Evolutionary conservation across 1,140 invertebrate species (phyloP).

Genomic region (Metopolophium dirhodum): DNA sequence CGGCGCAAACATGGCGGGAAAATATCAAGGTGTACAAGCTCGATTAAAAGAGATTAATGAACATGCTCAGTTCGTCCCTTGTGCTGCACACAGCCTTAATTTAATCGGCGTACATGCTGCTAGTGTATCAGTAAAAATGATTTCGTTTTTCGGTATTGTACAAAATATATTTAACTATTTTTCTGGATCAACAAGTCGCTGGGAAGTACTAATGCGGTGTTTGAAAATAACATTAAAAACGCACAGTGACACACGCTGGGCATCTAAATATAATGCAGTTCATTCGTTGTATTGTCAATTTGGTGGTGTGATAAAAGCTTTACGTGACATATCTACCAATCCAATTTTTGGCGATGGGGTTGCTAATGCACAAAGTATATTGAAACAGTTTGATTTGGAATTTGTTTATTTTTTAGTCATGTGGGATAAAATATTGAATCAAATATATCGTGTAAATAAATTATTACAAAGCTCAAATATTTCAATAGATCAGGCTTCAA

Average conservation of each 20-base stretch:
- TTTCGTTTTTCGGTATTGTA: constrained; percentile 1
- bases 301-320: not conserved
- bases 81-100: constrained; percentile 14
- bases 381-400: not conserved
- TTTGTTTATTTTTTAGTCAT: constrained; percentile 13
- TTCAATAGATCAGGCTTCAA: no score
- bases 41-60: not conserved
- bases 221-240: constrained; percentile 10
- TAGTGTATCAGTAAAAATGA: constrained; percentile 1
- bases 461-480: no score
- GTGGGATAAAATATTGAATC: not conserved
- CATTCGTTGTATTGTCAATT: constrained; percentile 24
- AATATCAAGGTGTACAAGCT: not conserved
- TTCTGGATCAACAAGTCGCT: constrained; percentile 6
- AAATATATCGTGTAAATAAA: no score
- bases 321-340: not conserved
- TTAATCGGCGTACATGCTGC: constrained; percentile 6
- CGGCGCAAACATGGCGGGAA: not conserved
- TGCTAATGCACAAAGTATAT: not conserved
- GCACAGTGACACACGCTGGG: not conserved
- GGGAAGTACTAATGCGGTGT: not conserved
- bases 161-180: constrained; percentile 4
- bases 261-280: constrained; percentile 16
- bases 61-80: not conserved
- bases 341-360: not conserved